Evolutionary conservation across 1,140 invertebrate genomes (phyloP).

Genomic region (Leptinotarsa texana): DNA sequence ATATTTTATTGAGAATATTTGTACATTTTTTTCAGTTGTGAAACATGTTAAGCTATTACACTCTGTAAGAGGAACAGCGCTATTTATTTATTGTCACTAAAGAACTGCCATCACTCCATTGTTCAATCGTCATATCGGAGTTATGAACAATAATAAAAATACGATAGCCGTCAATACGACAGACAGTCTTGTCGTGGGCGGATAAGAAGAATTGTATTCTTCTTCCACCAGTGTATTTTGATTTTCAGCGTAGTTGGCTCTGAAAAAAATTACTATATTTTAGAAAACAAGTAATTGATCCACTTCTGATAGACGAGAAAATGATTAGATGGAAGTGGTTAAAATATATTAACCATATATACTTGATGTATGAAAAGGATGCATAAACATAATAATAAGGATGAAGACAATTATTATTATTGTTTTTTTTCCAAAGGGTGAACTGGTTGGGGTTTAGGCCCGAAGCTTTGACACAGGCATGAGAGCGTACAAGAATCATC

Average conservation of each 20-base stretch:
- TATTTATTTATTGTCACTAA: constrained; percentile 28
- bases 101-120: not conserved
- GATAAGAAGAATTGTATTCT: not conserved
- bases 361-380: no score
- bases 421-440: no score
- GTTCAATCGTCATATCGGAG: constrained; percentile 20
- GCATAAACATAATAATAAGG: no score
- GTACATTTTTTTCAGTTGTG: not conserved
- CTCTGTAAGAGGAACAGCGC: not conserved
- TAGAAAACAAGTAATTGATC: no score
- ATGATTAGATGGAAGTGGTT: no score
- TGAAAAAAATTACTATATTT: not conserved
- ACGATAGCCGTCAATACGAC: constrained; percentile 1
- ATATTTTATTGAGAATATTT: not conserved
- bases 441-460: no score
- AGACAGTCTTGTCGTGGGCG: not conserved
- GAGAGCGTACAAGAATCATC: no score
- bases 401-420: no score
- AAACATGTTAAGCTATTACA: not conserved
- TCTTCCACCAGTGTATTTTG: not conserved
- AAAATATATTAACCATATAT: no score
- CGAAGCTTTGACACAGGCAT: no score
- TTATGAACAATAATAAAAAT: constrained; percentile 8
- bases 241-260: constrained; percentile 27
- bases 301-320: no score